Evolutionary conservation across 2,888 invertebrate species (phyloP).

Genomic region (Apotomis capreana): DNA sequence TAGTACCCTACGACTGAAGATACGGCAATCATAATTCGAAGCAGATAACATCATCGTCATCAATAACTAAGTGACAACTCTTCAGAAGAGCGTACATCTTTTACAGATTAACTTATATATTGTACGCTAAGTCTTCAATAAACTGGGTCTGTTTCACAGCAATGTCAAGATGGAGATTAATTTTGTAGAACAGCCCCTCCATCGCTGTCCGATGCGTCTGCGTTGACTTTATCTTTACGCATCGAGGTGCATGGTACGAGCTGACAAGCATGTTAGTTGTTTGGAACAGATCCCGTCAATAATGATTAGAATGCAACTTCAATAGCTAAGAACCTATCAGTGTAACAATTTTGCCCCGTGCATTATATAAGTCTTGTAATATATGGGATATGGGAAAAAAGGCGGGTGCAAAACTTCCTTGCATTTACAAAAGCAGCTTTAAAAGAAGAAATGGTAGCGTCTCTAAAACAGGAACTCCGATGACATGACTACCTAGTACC

Average conservation of each 20-base stretch:
- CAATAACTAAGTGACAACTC: conserved; percentile 13
- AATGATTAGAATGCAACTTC: conserved; percentile 12
- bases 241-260: conserved; percentile 12
- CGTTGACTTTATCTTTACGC: conserved; percentile 15
- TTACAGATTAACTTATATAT: background rate
- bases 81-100: background rate
- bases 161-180: background rate
- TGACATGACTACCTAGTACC: too few species aligned
- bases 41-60: conserved; percentile 33
- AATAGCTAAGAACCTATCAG: background rate
- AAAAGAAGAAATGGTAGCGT: too few species aligned
- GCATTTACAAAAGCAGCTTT: too few species aligned
- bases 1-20: conserved; percentile 16
- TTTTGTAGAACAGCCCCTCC: background rate
- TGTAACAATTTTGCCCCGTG: too few species aligned
- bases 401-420: too few species aligned
- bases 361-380: too few species aligned
- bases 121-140: background rate
- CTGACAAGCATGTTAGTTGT: background rate
- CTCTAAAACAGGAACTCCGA: too few species aligned
- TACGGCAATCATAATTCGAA: conserved; percentile 20
- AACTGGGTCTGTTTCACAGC: background rate
- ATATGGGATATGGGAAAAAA: too few species aligned
- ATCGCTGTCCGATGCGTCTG: background rate
- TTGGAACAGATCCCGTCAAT: conserved; percentile 7